phyloP scores from a whole-genome alignment of 2,888 invertebrate genomes.

The Halocaridina rubra region DNA sequence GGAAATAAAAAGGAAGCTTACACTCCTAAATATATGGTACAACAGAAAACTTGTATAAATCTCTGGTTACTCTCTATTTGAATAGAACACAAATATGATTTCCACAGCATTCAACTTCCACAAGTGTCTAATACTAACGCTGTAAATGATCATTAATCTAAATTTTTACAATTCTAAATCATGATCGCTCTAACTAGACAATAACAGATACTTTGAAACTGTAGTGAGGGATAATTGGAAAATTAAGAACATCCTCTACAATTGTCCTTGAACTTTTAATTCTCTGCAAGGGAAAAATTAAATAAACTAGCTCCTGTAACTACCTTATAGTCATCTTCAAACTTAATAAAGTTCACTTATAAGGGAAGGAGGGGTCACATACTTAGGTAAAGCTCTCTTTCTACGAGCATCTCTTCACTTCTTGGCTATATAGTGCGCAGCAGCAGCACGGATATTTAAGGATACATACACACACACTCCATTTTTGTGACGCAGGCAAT shows the following conservation, averaged over 20 bases:
- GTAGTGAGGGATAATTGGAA: not conserved
- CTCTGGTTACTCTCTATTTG: conserved; percentile 45
- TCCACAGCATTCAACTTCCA: conserved; percentile 30
- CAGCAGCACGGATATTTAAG: no score
- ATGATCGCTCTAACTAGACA: not conserved
- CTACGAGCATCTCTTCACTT: no score
- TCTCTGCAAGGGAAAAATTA: not conserved
- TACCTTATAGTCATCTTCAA: no score
- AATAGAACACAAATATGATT: conserved; percentile 38
- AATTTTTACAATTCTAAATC: conserved; percentile 1
- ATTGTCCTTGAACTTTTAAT: not conserved
- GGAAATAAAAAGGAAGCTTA: conserved; percentile 15
- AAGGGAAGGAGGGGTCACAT: no score
- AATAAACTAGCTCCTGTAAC: not conserved
- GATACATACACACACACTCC: no score
- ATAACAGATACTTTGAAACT: not conserved
- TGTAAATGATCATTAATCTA: not conserved
- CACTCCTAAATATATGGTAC: conserved; percentile 42
- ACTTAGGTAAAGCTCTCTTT: no score
- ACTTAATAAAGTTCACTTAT: no score
- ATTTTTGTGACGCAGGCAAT: not conserved
- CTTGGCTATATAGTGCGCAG: no score
- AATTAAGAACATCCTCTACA: not conserved
- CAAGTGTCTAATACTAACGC: conserved; percentile 28
- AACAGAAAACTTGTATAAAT: conserved; percentile 47